These are phyloP conservation scores for Sternotherus odoratus DNA, from an alignment of 2,797 vertebrate species.

Conservation along the genomic window DNA sequence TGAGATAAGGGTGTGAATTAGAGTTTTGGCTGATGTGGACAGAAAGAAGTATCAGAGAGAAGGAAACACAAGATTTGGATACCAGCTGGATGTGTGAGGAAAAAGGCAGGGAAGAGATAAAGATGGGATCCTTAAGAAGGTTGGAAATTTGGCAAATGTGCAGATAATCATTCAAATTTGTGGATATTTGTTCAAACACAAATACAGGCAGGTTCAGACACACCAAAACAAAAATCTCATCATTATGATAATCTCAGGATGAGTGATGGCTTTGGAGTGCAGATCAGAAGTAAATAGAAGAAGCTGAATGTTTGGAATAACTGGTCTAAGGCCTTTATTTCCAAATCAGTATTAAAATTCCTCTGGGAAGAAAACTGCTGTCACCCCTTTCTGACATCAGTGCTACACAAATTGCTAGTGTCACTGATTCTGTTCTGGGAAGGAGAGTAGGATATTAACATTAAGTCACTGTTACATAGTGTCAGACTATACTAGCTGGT, in stretches of 20 bases:
- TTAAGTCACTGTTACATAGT: constrained; percentile 66
- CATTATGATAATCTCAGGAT: neutral
- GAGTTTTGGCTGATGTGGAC: neutral
- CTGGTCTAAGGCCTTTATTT: constrained; percentile 23
- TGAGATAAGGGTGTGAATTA: neutral
- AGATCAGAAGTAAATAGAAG: neutral
- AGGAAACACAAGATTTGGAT: neutral
- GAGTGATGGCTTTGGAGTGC: neutral
- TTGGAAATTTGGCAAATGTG: constrained; percentile 16
- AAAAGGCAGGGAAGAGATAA: neutral
- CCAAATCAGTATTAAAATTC: constrained; percentile 52
- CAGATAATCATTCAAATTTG: neutral
- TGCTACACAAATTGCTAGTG: constrained; percentile 20
- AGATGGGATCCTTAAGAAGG: neutral
- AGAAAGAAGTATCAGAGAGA: neutral
- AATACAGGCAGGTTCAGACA: neutral
- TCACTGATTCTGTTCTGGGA: constrained; percentile 39
- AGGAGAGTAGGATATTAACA: constrained; percentile 57
- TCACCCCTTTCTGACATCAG: constrained; percentile 17
- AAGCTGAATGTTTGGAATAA: neutral
- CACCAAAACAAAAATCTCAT: neutral
- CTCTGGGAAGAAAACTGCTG: constrained; percentile 4
- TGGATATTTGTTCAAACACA: neutral
- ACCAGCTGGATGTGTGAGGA: neutral
- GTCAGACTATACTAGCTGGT: constrained; percentile 66